These are phyloP conservation scores for Potamilus streckersoni DNA, from an alignment of 1,140 invertebrate species.

Conservation along the genomic window DNA sequence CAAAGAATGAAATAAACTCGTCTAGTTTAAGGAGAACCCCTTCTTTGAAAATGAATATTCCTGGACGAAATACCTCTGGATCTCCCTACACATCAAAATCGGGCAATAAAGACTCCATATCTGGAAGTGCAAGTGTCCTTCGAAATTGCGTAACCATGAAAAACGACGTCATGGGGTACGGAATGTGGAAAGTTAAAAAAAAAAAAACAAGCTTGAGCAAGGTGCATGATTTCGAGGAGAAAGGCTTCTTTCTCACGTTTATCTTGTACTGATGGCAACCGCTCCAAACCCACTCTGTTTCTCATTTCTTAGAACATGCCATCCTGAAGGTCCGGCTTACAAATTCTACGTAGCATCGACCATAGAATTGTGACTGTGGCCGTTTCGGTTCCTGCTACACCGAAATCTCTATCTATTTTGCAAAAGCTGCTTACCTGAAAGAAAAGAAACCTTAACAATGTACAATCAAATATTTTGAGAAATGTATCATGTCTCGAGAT, in stretches of 20 bases:
- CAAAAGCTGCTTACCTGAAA: too few relatives aligned
- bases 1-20: conserved; percentile 39
- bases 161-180: conserved; percentile 31
- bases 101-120: conserved; percentile 45
- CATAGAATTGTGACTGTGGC: too few relatives aligned
- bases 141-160: conserved; percentile 57
- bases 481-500: too few relatives aligned
- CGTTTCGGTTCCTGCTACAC: too few relatives aligned
- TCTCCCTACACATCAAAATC: conserved; percentile 73
- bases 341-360: conserved; percentile 86
- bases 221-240: conserved; percentile 29
- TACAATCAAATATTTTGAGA: too few relatives aligned
- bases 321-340: conserved; percentile 78
- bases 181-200: conserved; percentile 32
- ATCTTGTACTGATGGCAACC: conserved; percentile 12
- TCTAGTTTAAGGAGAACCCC: conserved; percentile 14
- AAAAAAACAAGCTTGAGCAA: conserved; percentile 57
- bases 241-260: conserved; percentile 12
- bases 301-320: conserved; percentile 89
- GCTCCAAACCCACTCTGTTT: conserved; percentile 9
- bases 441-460: too few relatives aligned
- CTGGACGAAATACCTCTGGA: conserved; percentile 77
- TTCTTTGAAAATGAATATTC: conserved; percentile 69
- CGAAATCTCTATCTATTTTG: too few relatives aligned
- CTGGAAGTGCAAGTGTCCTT: conserved; percentile 51